Conservation (phyloP, 2,113 vertebrate species). For the Lamprologus tigripictilis region DNA sequence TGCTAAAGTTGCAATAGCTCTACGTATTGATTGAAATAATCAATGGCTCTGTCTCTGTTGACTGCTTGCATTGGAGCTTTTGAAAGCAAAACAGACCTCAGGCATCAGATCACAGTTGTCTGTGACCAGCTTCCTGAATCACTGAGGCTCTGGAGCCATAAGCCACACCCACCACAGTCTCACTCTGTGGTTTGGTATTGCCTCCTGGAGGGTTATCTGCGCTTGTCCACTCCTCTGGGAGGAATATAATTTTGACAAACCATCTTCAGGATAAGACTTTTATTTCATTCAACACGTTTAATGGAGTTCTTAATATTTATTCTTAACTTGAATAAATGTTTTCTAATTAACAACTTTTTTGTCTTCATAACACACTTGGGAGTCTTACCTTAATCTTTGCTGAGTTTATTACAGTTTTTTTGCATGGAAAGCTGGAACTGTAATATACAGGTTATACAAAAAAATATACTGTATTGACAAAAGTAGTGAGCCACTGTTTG, state of each 20-base stretch:
- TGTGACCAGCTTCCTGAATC: slow-evolving; percentile 40
- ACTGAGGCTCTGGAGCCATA: background rate
- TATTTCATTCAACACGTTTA: background rate
- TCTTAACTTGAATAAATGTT: background rate
- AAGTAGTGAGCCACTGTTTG: background rate
- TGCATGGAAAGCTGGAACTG: background rate
- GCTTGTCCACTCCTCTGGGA: background rate
- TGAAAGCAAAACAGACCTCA: slow-evolving; percentile 35
- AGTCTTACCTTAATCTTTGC: background rate
- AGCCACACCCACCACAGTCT: slow-evolving; percentile 9
- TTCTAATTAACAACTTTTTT: background rate
- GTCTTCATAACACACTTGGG: background rate
- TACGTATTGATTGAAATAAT: slow-evolving; percentile 51
- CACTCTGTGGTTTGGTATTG: background rate
- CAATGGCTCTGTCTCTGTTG: slow-evolving; percentile 42
- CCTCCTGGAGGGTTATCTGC: background rate
- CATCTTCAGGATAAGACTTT: background rate
- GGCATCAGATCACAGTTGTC: slow-evolving; percentile 35
- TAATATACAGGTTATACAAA: background rate
- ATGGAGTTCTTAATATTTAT: background rate
- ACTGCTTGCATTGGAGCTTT: slow-evolving; percentile 13
- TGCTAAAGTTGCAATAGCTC: slow-evolving; percentile 20
- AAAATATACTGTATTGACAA: background rate
- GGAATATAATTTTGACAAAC: background rate
- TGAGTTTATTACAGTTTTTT: background rate